Evolutionary conservation across 2,113 vertebrate species (phyloP).

Genomic region (Nothobranchius furzeri): DNA sequence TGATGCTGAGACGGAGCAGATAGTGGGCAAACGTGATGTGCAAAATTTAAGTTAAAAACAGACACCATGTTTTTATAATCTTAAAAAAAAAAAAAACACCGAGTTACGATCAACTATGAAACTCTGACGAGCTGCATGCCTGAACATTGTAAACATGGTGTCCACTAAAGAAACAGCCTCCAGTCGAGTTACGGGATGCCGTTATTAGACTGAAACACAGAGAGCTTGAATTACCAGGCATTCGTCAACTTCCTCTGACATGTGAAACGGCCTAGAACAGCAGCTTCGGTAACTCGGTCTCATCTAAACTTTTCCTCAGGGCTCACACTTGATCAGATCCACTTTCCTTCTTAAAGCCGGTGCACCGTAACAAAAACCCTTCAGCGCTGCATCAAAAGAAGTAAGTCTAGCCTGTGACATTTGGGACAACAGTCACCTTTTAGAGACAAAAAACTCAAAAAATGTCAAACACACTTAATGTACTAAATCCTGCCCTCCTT

Average conservation of each 20-base stretch:
- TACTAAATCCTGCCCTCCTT: background rate
- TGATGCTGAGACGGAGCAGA: too few relatives aligned
- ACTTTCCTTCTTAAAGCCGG: constrained; percentile 20
- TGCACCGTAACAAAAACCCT: constrained; percentile 25
- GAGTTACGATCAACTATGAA: background rate
- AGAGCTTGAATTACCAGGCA: constrained; percentile 32
- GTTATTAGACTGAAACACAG: constrained; percentile 23
- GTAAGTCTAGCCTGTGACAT: constrained; percentile 21
- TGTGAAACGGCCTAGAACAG: constrained; percentile 27
- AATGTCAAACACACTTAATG: constrained; percentile 16
- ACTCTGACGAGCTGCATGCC: constrained; percentile 2
- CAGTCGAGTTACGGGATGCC: constrained; percentile 14
- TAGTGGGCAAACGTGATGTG: too few relatives aligned
- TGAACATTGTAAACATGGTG: constrained; percentile 16
- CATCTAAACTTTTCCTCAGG: constrained; percentile 23
- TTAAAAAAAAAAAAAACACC: too few relatives aligned
- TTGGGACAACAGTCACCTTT: constrained; percentile 22
- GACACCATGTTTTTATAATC: too few relatives aligned
- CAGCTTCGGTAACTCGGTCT: constrained; percentile 31
- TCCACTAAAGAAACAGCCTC: constrained; percentile 13
- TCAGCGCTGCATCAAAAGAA: constrained; percentile 1
- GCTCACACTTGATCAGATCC: constrained; percentile 30
- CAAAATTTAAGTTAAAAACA: too few relatives aligned
- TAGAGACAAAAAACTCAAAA: constrained; percentile 2
- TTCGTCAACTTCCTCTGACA: constrained; percentile 24